Evolutionary conservation across 2,113 vertebrate genomes (phyloP), one percentile per base, ranked within the genome.

Genomic region (Clupea harengus): DNA sequence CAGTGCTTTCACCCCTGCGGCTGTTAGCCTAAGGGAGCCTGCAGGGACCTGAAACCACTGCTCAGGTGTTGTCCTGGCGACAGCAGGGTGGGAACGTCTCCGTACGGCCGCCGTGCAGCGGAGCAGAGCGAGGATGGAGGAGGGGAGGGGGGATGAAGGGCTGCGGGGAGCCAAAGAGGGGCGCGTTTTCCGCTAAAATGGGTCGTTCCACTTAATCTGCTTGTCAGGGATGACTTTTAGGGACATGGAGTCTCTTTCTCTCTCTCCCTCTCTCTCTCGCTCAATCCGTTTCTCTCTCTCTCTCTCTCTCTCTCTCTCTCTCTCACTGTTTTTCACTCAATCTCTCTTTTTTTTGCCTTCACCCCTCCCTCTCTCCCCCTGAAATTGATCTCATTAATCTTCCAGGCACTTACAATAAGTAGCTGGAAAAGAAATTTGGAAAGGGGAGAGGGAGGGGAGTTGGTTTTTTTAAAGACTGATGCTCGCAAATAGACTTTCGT

Each of bases 351-450:
- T 67, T n/a, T 28, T 6, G 25, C 25, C 25, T 32, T 78, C 28
- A 5, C 25, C 28, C 67, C 67, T 75, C 89, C 86, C 88, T 89
- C 87, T 89, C 82, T 88, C 90, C 90, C 89, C 92, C 90, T 91
- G 90, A 91, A 93, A 94, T 92, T 88, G 90, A 94, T 92, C 91
- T 90, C 88, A 89, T 91, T 93, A 91, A 92, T 92, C 90, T 91
- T 85, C 67, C 72, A 84, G 25, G 82, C 90, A 91, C 81, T 90
- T 83, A 89, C 80, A 87, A 85, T 89, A 89, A 86, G 90, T 85
- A 90, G 86, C 89, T 82, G 87, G 82, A 83, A 5, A 3, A 89
- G 84, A 92, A 50, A 54, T 90, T 92, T 92, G 89, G 92, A 91
- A 91, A 92, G 89, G 67, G 8, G 4, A 75, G 28, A 39, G 67